Conservation (phyloP, 2,888 invertebrate species). For the Macrostomum cliftonense region DNA sequence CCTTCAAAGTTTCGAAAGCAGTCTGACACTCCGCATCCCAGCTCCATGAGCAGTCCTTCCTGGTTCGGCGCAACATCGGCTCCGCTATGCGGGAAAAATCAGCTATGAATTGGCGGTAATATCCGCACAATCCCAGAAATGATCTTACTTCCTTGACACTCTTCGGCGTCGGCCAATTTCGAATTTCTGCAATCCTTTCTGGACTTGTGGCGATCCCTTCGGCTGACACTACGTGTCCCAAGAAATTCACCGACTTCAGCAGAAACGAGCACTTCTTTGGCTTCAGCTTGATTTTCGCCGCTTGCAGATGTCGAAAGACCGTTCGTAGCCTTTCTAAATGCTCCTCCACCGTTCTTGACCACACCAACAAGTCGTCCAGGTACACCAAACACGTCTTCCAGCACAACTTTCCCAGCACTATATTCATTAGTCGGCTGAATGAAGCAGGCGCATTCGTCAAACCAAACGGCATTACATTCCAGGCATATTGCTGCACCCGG, state of each 20-base stretch:
- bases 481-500: constrained; percentile 11
- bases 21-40: background rate
- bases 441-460: background rate
- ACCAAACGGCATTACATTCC: background rate
- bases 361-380: constrained; percentile 6
- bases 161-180: constrained; percentile 3
- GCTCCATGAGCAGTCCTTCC: background rate
- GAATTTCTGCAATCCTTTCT: background rate
- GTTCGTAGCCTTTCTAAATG: background rate
- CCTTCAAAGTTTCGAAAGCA: background rate
- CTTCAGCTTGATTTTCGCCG: background rate
- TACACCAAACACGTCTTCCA: background rate
- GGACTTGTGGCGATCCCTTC: constrained; percentile 3
- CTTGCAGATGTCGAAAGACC: background rate
- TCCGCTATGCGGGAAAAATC: constrained; percentile 1
- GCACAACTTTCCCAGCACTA: background rate
- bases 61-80: background rate
- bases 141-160: constrained; percentile 1
- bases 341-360: constrained; percentile 1
- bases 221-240: constrained; percentile 4
- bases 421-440: constrained; percentile 1
- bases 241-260: constrained; percentile 3
- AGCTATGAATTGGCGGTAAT: constrained; percentile 7
- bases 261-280: constrained; percentile 13
- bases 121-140: background rate